Evolutionary conservation across 1,140 invertebrate species (phyloP).

Genomic region (Akabosia matsudoensis): DNA sequence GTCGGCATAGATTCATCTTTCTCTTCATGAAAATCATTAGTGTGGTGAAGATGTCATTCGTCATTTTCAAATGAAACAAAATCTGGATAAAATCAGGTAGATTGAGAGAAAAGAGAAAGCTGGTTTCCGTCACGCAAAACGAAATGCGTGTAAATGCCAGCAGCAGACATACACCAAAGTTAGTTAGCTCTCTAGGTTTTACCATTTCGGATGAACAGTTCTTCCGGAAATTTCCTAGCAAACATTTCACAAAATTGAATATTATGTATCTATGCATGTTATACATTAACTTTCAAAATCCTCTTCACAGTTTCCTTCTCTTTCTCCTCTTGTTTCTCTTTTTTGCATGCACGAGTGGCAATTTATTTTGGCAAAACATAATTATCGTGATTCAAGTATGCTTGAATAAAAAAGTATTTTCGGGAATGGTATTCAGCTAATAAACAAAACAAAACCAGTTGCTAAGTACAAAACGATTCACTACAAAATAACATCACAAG

Average conservation of each 20-base stretch:
- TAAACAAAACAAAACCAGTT: no score
- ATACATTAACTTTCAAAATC: neutral
- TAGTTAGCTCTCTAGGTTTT: no score
- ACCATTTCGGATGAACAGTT: no score
- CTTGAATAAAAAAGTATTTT: no score
- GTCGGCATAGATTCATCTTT: neutral
- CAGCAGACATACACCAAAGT: no score
- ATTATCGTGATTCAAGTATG: conserved; percentile 17
- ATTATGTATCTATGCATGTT: neutral
- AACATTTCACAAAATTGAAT: conserved; percentile 1
- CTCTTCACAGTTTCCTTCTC: neutral
- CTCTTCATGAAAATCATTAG: neutral
- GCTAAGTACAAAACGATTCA: no score
- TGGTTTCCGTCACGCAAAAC: neutral
- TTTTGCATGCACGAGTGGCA: conserved; percentile 19
- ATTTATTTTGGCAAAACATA: conserved; percentile 4
- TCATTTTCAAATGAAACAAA: neutral
- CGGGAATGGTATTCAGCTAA: no score
- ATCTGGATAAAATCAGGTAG: neutral
- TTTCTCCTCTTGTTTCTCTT: neutral
- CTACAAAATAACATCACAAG: no score
- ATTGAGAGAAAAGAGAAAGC: no score
- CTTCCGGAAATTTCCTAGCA: no score
- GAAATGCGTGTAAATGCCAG: no score
- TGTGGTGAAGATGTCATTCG: neutral